phyloP scores from a whole-genome alignment of 2,888 invertebrate species.

The Ceratothoa steindachneri region DNA sequence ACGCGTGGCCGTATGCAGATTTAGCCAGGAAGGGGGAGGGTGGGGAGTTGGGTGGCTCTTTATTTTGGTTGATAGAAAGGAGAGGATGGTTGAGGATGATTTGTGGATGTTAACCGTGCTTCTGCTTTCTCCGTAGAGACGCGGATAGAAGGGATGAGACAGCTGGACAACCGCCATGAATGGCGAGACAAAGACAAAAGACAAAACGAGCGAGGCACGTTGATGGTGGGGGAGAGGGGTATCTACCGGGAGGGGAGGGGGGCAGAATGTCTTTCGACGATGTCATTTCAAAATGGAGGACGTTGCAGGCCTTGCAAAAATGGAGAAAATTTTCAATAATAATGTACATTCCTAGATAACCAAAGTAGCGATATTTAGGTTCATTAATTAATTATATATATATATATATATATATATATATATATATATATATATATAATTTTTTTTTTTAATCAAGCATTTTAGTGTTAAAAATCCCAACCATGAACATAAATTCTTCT shows the following conservation, averaged over 20 bases:
- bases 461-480: no score
- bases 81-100: no score
- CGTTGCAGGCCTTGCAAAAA: neutral
- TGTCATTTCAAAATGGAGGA: neutral
- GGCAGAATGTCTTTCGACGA: neutral
- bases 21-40: neutral
- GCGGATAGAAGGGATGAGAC: neutral
- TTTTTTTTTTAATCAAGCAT: no score
- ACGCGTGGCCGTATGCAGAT: no score
- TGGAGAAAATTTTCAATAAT: neutral
- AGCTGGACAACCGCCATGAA: neutral
- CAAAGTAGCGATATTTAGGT: neutral
- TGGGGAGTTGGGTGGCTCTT: neutral
- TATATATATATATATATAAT: neutral
- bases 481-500: no score
- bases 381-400: neutral
- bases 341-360: neutral
- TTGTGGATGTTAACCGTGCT: no score
- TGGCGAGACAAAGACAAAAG: neutral
- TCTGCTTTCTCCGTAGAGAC: no score
- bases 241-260: neutral
- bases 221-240: neutral
- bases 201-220: neutral
- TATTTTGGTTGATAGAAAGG: neutral
- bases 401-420: neutral